Evolutionary conservation across 2,888 invertebrate genomes (phyloP).

Genomic region (Rhagonycha lutea): DNA sequence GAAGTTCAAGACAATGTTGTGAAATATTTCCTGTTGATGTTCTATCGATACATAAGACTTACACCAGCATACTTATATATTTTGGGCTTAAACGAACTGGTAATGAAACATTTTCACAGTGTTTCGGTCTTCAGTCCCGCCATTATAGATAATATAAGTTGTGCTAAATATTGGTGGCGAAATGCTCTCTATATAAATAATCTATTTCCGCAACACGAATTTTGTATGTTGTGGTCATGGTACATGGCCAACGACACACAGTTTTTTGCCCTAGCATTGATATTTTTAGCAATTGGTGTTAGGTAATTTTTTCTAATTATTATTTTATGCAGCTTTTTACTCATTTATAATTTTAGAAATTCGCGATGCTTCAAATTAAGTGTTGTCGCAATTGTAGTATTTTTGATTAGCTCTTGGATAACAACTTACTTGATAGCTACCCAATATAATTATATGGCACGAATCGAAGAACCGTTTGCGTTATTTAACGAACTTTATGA

Average conservation of each 20-base stretch:
- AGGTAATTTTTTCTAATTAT: conserved; percentile 56
- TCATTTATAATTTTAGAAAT: conserved; percentile 40
- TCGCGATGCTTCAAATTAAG: conserved; percentile 67
- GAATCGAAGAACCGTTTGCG: conserved; percentile 80
- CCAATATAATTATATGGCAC: conserved; percentile 72
- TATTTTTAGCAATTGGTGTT: conserved; percentile 67
- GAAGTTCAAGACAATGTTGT: conserved; percentile 50
- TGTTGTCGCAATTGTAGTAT: conserved; percentile 60
- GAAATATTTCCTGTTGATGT: conserved; percentile 58
- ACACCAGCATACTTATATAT: conserved; percentile 84
- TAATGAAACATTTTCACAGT: conserved; percentile 72
- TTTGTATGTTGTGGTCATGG: conserved; percentile 85
- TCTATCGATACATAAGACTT: conserved; percentile 72
- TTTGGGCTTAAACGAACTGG: conserved; percentile 73
- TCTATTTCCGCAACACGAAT: conserved; percentile 73
- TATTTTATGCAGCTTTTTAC: neutral
- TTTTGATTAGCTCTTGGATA: conserved; percentile 75
- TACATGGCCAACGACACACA: conserved; percentile 82
- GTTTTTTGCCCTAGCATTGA: conserved; percentile 72
- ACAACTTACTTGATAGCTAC: conserved; percentile 76
- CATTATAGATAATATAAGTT: conserved; percentile 72
- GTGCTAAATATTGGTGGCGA: conserved; percentile 81
- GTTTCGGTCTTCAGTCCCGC: conserved; percentile 75
- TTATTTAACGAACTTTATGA: conserved; percentile 82
- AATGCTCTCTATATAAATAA: conserved; percentile 84